Percentiles rank a stretch among this genome's conserved stretches.
These are phyloP conservation scores for Drosophila fungiperda DNA, from an alignment of 2,888 invertebrate genomes.

Conservation along the genomic window DNA sequence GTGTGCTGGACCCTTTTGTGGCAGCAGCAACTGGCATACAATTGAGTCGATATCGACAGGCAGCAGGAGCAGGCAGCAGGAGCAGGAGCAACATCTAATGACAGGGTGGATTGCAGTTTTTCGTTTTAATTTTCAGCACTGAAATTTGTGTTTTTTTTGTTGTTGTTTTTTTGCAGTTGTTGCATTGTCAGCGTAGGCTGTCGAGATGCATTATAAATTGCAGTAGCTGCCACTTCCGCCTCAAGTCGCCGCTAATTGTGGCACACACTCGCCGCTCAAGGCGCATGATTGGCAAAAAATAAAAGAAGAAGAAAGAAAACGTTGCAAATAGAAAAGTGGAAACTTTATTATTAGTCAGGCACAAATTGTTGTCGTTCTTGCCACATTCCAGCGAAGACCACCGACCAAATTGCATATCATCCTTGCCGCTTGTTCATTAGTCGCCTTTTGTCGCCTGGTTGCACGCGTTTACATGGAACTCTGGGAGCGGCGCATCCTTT, in stretches of 20 bases:
- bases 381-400: slow-evolving; percentile 43
- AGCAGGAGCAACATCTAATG: slow-evolving; percentile 58
- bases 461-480: slow-evolving; percentile 50
- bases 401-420: slow-evolving; percentile 61
- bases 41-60: slow-evolving; percentile 59
- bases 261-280: slow-evolving; percentile 6
- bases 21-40: slow-evolving; percentile 49
- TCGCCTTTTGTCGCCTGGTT: slow-evolving; percentile 47
- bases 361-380: slow-evolving; percentile 9
- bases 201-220: slow-evolving; percentile 62
- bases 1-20: slow-evolving; percentile 42
- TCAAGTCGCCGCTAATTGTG: slow-evolving; percentile 49
- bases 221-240: slow-evolving; percentile 54
- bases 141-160: slow-evolving; percentile 12
- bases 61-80: slow-evolving; percentile 23
- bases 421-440: slow-evolving; percentile 37
- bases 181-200: slow-evolving; percentile 58
- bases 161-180: slow-evolving; percentile 32
- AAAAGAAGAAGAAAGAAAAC: background rate
- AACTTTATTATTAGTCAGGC: slow-evolving; percentile 16
- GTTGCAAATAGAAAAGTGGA: background rate
- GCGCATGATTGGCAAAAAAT: slow-evolving; percentile 38
- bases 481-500: slow-evolving; percentile 42
- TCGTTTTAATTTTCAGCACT: slow-evolving; percentile 49
- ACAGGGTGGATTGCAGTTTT: slow-evolving; percentile 76